Evolutionary conservation across 2,113 vertebrate genomes (phyloP), one percentile per base, ranked within the genome.

Genomic region (Falco punctatus): DNA sequence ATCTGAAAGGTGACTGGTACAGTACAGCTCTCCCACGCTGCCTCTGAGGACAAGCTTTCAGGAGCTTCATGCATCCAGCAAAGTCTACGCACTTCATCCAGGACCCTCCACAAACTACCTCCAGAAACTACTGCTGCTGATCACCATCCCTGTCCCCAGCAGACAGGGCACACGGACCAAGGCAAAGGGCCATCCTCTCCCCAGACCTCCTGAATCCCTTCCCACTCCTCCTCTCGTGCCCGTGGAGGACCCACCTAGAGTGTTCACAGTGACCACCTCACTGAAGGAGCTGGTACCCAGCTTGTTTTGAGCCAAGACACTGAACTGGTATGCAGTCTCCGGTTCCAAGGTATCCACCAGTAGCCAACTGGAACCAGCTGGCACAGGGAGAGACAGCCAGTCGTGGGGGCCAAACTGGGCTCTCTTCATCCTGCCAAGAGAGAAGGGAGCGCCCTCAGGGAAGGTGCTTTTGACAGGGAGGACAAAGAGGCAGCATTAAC

Each of bases 281-380:
- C 99, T 99, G 98, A 99, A 99, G 97, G 99, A 99, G 97, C 99
- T 99, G 5, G 99, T 99, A 85, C 99, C 99, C 98, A 99, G 98
- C 97, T 99, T 99, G 98, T 99, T 99, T 96, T 99, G 99, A 93
- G 99, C 99, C 98, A 99, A 98, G 97, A 99, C 99, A 96, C 99
- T 99, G 98, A 99, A 99, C 98, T 99, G 99, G 98, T 99, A 99
- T 5, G 99, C 99, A 7, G 99, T 99, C 98, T 99, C 99, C 9
- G 99, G 98, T 98, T 99, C 99, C 98, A 99, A 97, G 48, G 98
- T 98, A 78, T 99, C 99, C 97, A 99, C 98, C 96, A 99, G 95
- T 86, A 99, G 96, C 99, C 99, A 99, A 46, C 82, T 99, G 97
- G 98, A 99, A 95, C 99, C 98, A 88, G 98, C 97, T 51, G 99